Base-by-base conservation (phyloP, 2,797 vertebrate genomes). In the Adelosebastes latens region DNA sequence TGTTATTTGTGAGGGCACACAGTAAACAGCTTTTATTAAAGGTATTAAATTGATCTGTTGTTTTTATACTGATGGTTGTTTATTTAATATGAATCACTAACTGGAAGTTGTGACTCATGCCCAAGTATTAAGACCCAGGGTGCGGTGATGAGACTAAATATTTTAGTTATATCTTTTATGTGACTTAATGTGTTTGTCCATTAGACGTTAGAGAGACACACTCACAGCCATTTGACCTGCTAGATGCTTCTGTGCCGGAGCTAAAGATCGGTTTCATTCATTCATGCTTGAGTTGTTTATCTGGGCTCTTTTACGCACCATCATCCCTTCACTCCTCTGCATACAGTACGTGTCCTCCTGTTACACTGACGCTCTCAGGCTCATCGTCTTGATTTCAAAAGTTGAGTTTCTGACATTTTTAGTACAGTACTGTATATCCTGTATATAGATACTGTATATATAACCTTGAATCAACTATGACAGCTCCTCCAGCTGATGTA, bases 251-350 rank as follows among this genome's bases (percentile, higher is more conserved):
- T 55, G 18, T 42, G 27, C 22, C 36, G 31, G 22, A 66, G 32
- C 49, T 73, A 18, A 64, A 73, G 36, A 88, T 77, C 36, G 4
- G 8, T 77, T 81, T 75, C 64, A 83, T 89, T 85, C 62, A 85
- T 71, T 89, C 64, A 86, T 82, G 75, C 77, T 83, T 80, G 36
- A 80, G 32, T 81, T 77, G n/a, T 59, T 82, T n/a, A 63, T 69
- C 42, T 27, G 69, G 52, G 46, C 64, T 53, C 77, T 82, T 83
- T 85, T 77, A 80, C 12, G 2, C 32, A 73, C 62, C 65, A 69
- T 72, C 68, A 36, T 77, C 72, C 63, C 67, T 65, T 76, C 22
- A 34, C 32, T 75, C 52, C 14, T 39, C 62, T 39, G 70, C 56
- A 72, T 49, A n/a, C 49, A 52, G 49, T 52, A 36, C 12, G 62